A percentile compares a stretch with the other conserved stretches of the same genome.
Conservation (phyloP, 2,888 invertebrate species). For the Anoncus sp. region DNA sequence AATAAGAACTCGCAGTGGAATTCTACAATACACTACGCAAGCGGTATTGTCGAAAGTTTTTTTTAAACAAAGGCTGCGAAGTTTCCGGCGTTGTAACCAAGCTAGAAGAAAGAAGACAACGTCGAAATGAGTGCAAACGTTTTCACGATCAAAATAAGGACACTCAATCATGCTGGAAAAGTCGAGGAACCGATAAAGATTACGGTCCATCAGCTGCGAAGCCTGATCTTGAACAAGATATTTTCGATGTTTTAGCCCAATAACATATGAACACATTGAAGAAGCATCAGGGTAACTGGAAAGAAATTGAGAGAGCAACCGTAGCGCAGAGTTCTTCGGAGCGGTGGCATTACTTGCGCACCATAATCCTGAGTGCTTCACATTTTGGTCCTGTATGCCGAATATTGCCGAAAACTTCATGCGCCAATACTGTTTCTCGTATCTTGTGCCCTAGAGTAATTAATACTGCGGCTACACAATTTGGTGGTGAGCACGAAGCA, state of each 20-base stretch:
- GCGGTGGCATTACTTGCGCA: conserved; percentile 43
- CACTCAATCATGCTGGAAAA: too few relatives aligned
- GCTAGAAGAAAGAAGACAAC: too few relatives aligned
- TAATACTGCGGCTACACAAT: conserved; percentile 54
- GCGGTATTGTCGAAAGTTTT: too few relatives aligned
- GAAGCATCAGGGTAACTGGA: conserved; percentile 5
- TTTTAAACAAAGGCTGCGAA: too few relatives aligned
- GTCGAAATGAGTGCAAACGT: too few relatives aligned
- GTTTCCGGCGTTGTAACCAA: too few relatives aligned
- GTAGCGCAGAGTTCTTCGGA: conserved; percentile 53
- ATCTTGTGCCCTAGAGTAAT: conserved; percentile 52
- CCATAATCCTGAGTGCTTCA: conserved; percentile 60
- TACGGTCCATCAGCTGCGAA: conserved; percentile 14
- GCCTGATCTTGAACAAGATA: neutral
- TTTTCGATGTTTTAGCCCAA: conserved; percentile 4
- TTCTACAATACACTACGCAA: too few relatives aligned
- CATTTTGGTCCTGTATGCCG: conserved; percentile 61
- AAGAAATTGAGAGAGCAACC: conserved; percentile 41
- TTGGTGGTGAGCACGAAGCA: conserved; percentile 61
- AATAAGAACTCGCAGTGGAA: too few relatives aligned
- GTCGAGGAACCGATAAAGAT: neutral
- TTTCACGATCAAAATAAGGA: too few relatives aligned
- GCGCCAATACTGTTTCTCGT: conserved; percentile 47
- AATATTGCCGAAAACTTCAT: conserved; percentile 51
- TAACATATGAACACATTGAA: conserved; percentile 24